Base-by-base conservation (phyloP, 2,113 vertebrate genomes). In the Meriones unguiculatus region DNA sequence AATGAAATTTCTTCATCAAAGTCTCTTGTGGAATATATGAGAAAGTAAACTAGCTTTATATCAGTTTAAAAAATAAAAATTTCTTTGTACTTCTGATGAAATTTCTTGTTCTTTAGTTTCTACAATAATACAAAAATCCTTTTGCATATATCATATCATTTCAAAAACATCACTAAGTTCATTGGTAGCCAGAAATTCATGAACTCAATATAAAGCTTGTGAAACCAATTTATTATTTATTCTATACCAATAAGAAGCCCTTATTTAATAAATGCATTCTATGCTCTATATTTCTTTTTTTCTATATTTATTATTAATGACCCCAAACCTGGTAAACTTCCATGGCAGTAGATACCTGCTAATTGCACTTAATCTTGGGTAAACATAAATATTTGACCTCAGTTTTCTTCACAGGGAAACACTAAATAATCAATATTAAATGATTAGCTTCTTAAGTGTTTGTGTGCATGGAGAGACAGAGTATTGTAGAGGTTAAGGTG, bases 21-120 rank as follows among this genome's bases (percentile, higher is more conserved):
- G 67, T 96, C 64, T 97, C 93, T 95, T 95, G 94, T 94, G 88
- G 18, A 84, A 89, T 98, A 98, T 97, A 96, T 25, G 69, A 98
- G 20, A 87, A 97, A 97, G 98, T 94, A 98, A 59, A 97, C 72
- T 98, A 96, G 95, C 98, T 98, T 98, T 93, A 97, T 90, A 94
- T 95, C 96, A 97, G 54, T n/a, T 95, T 96, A 94, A 98, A 97
- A 81, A 91, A 62, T 64, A 98, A 89, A 86, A 89, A 24, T 96
- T 87, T 92, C 97, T 89, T 92, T 94, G 90, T 97, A 95, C 35
- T 97, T 97, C 95, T 50, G 97, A 90, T 57, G 70, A 84, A 97
- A 97, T 72, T 97, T 98, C 72, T 91, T 89, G 70, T 97, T 62
- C 0, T 30, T 97, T 97, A 90, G n/a, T 96, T 98, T 98, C 52